These are phyloP conservation scores for Cheirogaleus medius DNA, from an alignment of 2,113 vertebrate species.

Conservation along the genomic window DNA sequence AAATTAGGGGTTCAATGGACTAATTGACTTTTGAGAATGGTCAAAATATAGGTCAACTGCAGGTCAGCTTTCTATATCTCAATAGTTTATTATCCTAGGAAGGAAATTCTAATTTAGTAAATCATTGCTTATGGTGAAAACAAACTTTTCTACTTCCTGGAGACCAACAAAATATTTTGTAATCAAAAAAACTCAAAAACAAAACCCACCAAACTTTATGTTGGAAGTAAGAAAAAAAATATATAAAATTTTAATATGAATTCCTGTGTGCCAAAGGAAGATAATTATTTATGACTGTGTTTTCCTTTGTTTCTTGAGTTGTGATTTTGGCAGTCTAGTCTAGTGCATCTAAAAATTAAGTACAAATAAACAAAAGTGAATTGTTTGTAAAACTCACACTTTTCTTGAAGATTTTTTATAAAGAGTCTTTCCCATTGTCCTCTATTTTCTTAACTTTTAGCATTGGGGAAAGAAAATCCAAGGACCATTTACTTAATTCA, in stretches of 20 bases:
- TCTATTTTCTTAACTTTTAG: background rate
- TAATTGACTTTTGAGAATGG: constrained; percentile 26
- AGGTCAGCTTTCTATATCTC: constrained; percentile 50
- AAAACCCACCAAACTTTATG: background rate
- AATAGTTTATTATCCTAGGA: background rate
- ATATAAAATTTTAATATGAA: background rate
- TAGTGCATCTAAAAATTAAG: background rate
- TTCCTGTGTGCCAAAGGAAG: background rate
- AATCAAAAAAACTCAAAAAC: background rate
- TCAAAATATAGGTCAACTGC: constrained; percentile 64
- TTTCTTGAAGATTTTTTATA: background rate
- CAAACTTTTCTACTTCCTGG: constrained; percentile 32
- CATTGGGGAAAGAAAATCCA: background rate
- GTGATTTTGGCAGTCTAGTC: background rate
- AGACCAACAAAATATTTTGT: background rate
- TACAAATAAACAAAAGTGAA: background rate
- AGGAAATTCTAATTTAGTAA: constrained; percentile 22
- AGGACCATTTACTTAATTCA: background rate
- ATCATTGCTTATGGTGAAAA: background rate
- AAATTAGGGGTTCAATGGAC: constrained; percentile 54
- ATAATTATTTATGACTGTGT: background rate
- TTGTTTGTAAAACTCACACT: background rate
- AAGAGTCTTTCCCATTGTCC: background rate
- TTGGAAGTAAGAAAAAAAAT: background rate
- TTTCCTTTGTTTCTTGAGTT: background rate